Conservation (phyloP, 2,113 vertebrate species). For the Malurus cyaneus region DNA sequence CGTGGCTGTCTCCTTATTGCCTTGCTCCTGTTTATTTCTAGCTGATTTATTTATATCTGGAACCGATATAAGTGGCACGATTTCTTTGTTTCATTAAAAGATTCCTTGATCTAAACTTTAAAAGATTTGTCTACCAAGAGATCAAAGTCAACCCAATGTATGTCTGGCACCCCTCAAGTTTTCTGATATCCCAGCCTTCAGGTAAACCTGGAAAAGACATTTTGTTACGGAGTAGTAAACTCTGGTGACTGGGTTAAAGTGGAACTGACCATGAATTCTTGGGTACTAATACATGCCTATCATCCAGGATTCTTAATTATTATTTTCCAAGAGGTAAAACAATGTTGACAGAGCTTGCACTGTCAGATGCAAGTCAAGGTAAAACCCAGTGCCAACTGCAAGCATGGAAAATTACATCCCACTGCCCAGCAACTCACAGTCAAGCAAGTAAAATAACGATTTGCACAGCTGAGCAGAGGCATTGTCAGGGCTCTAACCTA, state of each 20-base stretch:
- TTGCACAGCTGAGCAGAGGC: conserved; percentile 51
- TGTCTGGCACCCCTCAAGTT: neutral
- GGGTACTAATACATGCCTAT: neutral
- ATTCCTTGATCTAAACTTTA: conserved; percentile 54
- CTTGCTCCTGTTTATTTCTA: conserved; percentile 57
- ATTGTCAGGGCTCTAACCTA: conserved; percentile 12
- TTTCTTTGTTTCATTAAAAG: conserved; percentile 60
- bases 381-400: neutral
- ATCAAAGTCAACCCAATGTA: conserved; percentile 33
- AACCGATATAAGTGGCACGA: conserved; percentile 16
- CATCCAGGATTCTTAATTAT: neutral
- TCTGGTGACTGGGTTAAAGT: neutral
- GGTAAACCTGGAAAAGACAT: neutral
- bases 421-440: conserved; percentile 40
- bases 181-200: neutral
- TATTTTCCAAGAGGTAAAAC: neutral
- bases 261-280: neutral
- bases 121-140: conserved; percentile 47
- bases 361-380: conserved; percentile 4
- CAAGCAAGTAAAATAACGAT: conserved; percentile 47
- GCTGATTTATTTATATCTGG: conserved; percentile 59
- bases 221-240: neutral
- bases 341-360: neutral
- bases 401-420: conserved; percentile 55
- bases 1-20: conserved; percentile 17